Conservation (phyloP, 1,140 invertebrate species). For the Tenebrio molitor region DNA sequence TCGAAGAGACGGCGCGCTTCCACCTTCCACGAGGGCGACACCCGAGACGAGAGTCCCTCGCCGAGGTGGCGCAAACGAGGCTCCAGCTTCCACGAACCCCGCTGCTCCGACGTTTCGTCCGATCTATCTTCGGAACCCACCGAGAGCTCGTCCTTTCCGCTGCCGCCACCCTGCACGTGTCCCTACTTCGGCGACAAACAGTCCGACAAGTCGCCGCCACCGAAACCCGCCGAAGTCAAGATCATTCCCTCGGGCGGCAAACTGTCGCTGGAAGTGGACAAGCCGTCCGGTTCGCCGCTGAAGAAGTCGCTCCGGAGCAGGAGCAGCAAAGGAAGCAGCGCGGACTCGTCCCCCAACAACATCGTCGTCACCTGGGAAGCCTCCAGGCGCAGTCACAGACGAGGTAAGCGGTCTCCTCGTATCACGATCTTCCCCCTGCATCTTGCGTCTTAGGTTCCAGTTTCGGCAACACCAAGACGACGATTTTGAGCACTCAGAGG, state of each 20-base stretch:
- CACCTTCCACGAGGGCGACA: conserved; percentile 69
- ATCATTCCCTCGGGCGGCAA: conserved; percentile 66
- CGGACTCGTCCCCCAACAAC: conserved; percentile 59
- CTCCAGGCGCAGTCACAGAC: conserved; percentile 67
- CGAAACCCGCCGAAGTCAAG: conserved; percentile 69
- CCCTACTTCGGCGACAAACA: conserved; percentile 80
- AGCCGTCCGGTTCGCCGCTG: conserved; percentile 56
- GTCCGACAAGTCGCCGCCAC: conserved; percentile 66
- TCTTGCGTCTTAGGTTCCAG: conserved; percentile 67
- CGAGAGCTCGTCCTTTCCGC: conserved; percentile 64
- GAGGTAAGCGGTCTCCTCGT: conserved; percentile 52
- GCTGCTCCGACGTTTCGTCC: conserved; percentile 17
- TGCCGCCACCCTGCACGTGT: conserved; percentile 82
- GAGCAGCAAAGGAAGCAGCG: conserved; percentile 50
- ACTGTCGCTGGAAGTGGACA: conserved; percentile 56
- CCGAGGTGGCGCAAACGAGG: conserved; percentile 65
- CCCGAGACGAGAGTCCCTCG: conserved; percentile 62
- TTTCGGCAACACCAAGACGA: conserved; percentile 71
- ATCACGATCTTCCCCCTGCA: neutral
- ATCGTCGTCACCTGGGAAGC: conserved; percentile 76
- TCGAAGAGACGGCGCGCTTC: conserved; percentile 68
- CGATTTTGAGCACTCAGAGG: conserved; percentile 64
- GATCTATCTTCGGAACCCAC: conserved; percentile 38
- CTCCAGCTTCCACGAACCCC: conserved; percentile 68
- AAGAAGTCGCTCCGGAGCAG: conserved; percentile 48